Conservation (phyloP, 2,113 vertebrate genomes). For the Cebus imitator region DNA sequence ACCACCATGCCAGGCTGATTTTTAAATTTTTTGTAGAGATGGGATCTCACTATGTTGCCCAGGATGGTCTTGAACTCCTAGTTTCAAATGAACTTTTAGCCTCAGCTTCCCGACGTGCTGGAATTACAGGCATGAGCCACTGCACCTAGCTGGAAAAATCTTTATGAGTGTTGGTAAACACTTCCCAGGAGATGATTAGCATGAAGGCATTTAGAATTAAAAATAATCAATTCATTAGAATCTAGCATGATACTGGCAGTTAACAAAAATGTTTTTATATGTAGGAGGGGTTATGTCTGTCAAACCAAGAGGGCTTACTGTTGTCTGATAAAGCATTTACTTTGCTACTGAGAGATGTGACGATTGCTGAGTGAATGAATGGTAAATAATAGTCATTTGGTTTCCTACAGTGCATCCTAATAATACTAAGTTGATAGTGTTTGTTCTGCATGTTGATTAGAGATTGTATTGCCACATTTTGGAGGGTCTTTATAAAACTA, state of each 20-base stretch:
- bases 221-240: not conserved
- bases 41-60: not conserved
- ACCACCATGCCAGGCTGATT: not conserved
- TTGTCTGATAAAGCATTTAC: not conserved
- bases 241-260: not conserved
- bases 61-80: not conserved
- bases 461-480: not conserved
- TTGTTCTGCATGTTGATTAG: not conserved
- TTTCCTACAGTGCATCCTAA: not conserved
- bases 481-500: not conserved
- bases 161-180: not conserved
- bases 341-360: not conserved
- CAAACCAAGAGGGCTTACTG: not conserved
- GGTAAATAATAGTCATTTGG: slow-evolving; percentile 12
- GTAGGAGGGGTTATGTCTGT: not conserved
- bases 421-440: not conserved
- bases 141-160: not conserved
- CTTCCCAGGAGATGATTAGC: not conserved
- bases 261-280: not conserved
- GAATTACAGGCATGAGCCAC: not conserved
- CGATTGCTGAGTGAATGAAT: not conserved
- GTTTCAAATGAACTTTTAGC: not conserved
- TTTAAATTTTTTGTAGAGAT: not conserved
- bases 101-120: not conserved
- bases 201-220: not conserved